These are phyloP conservation scores for Caprella mutica DNA, from an alignment of 2,888 invertebrate genomes.

Conservation along the genomic window DNA sequence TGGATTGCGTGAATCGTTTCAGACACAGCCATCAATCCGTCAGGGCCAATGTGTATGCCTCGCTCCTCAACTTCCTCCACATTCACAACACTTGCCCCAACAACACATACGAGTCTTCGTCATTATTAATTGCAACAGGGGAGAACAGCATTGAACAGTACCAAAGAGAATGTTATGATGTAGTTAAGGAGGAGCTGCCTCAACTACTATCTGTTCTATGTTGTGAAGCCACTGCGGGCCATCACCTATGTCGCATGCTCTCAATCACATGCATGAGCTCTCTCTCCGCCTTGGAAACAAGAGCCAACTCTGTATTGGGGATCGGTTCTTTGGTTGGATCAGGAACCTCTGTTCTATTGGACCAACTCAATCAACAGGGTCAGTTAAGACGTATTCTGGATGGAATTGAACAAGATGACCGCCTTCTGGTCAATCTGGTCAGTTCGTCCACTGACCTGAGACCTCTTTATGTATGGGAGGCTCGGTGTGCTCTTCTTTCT, in stretches of 20 bases:
- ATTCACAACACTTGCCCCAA: slow-evolving; percentile 14
- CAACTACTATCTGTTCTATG: slow-evolving; percentile 27
- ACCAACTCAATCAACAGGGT: slow-evolving; percentile 24
- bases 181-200: slow-evolving; percentile 28
- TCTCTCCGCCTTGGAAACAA: slow-evolving; percentile 27
- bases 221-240: slow-evolving; percentile 28
- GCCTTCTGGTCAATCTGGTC: slow-evolving; percentile 17
- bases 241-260: slow-evolving; percentile 29
- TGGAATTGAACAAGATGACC: slow-evolving; percentile 29
- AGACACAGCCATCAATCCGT: slow-evolving; percentile 26
- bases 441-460: slow-evolving; percentile 23
- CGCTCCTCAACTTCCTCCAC: slow-evolving; percentile 28
- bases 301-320: slow-evolving; percentile 18
- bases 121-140: slow-evolving; percentile 21
- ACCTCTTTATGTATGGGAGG: slow-evolving; percentile 33
- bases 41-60: slow-evolving; percentile 25
- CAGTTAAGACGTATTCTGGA: slow-evolving; percentile 24
- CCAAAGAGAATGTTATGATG: slow-evolving; percentile 33
- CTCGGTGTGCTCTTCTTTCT: slow-evolving; percentile 50
- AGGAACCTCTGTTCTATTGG: slow-evolving; percentile 13
- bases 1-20: slow-evolving; percentile 58
- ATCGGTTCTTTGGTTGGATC: slow-evolving; percentile 16
- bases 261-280: slow-evolving; percentile 28
- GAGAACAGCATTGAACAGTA: slow-evolving; percentile 32
- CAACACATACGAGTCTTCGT: slow-evolving; percentile 1